Evolutionary conservation across 2,113 vertebrate genomes (phyloP).

Genomic region (Piliocolobus tephrosceles): DNA sequence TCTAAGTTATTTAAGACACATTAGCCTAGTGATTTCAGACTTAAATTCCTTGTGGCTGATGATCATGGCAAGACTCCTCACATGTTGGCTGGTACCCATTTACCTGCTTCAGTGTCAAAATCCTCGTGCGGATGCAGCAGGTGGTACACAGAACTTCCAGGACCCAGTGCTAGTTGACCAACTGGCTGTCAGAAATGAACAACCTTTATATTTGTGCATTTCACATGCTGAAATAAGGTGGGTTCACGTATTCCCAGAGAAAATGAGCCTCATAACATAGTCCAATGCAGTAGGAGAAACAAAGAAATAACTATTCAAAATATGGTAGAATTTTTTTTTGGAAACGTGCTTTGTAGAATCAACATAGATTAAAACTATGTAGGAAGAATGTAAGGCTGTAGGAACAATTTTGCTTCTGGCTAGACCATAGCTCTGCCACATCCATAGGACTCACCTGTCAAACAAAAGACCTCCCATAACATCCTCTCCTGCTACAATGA

Average conservation of each 20-base stretch:
- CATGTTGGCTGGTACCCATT: background rate
- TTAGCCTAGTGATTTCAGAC: background rate
- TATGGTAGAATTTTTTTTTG: background rate
- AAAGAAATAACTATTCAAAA: background rate
- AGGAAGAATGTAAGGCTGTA: background rate
- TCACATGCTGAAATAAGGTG: background rate
- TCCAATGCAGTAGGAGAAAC: background rate
- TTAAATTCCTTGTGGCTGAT: background rate
- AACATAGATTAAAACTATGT: background rate
- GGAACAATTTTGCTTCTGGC: background rate
- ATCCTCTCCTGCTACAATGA: background rate
- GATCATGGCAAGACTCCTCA: background rate
- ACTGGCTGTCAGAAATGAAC: background rate
- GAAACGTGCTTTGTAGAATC: background rate
- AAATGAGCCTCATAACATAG: background rate
- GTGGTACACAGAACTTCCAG: rapidly evolving
- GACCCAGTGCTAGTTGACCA: rapidly evolving
- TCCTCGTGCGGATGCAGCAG: background rate
- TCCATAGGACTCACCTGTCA: background rate
- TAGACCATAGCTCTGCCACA: background rate
- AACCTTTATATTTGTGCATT: no score
- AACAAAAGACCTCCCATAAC: background rate
- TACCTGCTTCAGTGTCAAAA: background rate
- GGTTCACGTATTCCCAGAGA: background rate
- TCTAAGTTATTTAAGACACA: background rate